Evolutionary conservation across 2,888 invertebrate species (phyloP), one percentile per base, ranked within the genome.

Genomic region (Panorpa germanica): DNA sequence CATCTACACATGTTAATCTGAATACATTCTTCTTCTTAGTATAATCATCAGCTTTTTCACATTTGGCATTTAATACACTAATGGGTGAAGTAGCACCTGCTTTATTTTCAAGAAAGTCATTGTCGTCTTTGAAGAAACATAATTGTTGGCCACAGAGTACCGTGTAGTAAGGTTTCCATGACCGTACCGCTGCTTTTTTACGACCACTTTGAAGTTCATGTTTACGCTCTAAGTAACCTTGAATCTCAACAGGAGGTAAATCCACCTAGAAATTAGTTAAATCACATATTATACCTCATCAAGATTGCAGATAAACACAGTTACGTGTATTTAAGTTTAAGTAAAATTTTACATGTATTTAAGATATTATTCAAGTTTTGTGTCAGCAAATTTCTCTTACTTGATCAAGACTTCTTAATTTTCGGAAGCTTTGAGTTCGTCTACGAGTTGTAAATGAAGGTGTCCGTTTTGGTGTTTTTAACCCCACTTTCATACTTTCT

Each of bases 51-150:
- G 93, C 93, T 6, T 77, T 70, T 32, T 73, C 72, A 50, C 90
- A 93, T 23, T 65, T 64, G 0, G 91, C 88, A 34, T 73, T 70
- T 22, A 73, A 57, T 20, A 75, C 72, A 39, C 74, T 78, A 15
- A 91, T 72, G 0, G 86, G 82, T 0, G 90, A 78, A 3, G 82
- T 76, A 1, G 82, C 78, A n/a, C n/a, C n/a, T 0, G 91, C 90
- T 57, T 83, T 81, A 44, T 85, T 78, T 39, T 73, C 72, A 36
- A 71, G 65, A 57, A 91, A 93, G 55, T 90, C 90, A 41, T 77
- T 73, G 46, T 83, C 80, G 49, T 93, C 91, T 48, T 91, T 80
- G 65, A 96, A 98, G 75, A 98, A 96, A 59, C 93, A 95, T 30
- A 98, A 59, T 42, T 95, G 59, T 50, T 98, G 96, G 0, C 96